These are phyloP conservation scores for Glyphotaelius pellucidus DNA, from an alignment of 2,888 invertebrate species.

Conservation along the genomic window DNA sequence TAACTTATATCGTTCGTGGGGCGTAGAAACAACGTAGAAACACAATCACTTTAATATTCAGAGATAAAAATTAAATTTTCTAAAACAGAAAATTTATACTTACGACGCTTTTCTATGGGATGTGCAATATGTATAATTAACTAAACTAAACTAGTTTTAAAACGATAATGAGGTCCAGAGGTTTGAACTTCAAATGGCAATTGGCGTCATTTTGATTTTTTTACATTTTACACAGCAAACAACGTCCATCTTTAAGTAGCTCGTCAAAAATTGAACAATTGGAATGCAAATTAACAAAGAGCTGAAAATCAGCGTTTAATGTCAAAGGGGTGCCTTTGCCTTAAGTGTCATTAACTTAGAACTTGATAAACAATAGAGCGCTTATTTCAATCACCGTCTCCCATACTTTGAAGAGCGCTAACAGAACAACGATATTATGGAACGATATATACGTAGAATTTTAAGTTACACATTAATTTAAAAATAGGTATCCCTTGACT, in stretches of 20 bases:
- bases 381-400: not conserved
- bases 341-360: not conserved
- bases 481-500: not conserved
- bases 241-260: not conserved
- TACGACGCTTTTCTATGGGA: too few relatives aligned
- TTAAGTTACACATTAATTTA: not conserved
- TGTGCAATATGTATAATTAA: too few relatives aligned
- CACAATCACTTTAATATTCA: too few relatives aligned
- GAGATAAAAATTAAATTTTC: too few relatives aligned
- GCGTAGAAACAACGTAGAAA: too few relatives aligned
- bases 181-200: not conserved
- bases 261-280: not conserved
- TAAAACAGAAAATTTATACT: too few relatives aligned
- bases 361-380: not conserved
- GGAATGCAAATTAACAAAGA: not conserved
- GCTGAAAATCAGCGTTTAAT: not conserved
- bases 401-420: not conserved
- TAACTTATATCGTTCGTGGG: too few relatives aligned
- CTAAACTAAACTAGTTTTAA: too few relatives aligned
- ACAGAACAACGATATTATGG: not conserved
- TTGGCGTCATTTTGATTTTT: not conserved
- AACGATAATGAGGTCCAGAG: not conserved
- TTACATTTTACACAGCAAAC: not conserved
- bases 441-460: too few relatives aligned
- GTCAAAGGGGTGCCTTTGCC: too few relatives aligned